Percentiles rank a stretch among this genome's conserved stretches.
Evolutionary conservation across 2,888 invertebrate genomes (phyloP).

Genomic region (Trilocha varians): DNA sequence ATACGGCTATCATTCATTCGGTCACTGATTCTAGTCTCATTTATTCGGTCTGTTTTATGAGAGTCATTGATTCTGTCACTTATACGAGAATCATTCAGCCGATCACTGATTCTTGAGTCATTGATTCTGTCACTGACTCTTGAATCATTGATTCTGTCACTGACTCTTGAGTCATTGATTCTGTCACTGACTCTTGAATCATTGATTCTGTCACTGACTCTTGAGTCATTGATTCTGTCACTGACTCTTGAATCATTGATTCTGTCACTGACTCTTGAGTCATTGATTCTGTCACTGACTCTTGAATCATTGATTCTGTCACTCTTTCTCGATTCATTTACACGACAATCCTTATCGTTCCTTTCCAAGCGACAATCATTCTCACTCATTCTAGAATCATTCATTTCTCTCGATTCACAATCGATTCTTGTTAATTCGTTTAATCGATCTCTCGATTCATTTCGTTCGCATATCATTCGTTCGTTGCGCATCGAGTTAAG

Average conservation of each 20-base stretch:
- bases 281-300: constrained; percentile 25
- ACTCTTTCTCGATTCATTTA: constrained; percentile 25
- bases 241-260: constrained; percentile 13
- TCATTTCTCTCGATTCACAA: constrained; percentile 38
- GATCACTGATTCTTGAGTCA: constrained; percentile 10
- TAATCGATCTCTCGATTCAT: constrained; percentile 21
- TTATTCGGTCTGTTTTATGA: constrained; percentile 21
- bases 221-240: constrained; percentile 23
- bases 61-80: constrained; percentile 10
- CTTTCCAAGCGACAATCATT: constrained; percentile 16
- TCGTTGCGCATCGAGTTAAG: constrained; percentile 33
- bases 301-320: constrained; percentile 38
- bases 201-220: constrained; percentile 20
- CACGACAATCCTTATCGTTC: constrained; percentile 22
- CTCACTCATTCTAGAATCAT: constrained; percentile 36
- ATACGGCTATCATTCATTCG: constrained; percentile 23
- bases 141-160: constrained; percentile 19
- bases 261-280: constrained; percentile 26
- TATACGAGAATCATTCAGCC: constrained; percentile 21
- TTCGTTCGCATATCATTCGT: constrained; percentile 15
- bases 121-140: constrained; percentile 16
- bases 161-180: constrained; percentile 12
- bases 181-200: constrained; percentile 22
- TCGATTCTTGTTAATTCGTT: constrained; percentile 26
- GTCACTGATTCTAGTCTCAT: constrained; percentile 17